A percentile compares a stretch with the other conserved stretches of the same genome.
phyloP scores from a whole-genome alignment of 1,140 invertebrate species.

The Sitophilus oryzae region DNA sequence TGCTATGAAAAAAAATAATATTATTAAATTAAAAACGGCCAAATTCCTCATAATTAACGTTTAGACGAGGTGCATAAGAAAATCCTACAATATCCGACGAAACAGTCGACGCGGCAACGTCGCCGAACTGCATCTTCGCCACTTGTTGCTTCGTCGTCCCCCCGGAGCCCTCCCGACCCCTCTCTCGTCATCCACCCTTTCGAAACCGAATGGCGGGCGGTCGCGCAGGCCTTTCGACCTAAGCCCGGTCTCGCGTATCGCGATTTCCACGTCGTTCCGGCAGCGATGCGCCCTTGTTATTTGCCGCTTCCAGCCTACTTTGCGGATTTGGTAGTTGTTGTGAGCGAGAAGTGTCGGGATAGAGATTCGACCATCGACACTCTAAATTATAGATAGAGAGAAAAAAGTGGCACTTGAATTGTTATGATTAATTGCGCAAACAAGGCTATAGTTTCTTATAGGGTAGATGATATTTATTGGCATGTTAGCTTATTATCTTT shows the following conservation, averaged over 20 bases:
- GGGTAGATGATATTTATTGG: no score
- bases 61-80: no score
- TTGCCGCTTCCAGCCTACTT: conserved; percentile 25
- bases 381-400: not conserved
- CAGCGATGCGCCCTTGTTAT: conserved; percentile 25
- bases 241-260: conserved; percentile 18
- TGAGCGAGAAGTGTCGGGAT: conserved; percentile 12
- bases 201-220: conserved; percentile 23
- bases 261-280: conserved; percentile 25
- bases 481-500: no score
- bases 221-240: conserved; percentile 14
- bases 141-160: conserved; percentile 7
- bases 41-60: no score
- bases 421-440: no score
- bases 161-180: no score
- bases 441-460: no score
- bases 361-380: conserved; percentile 9
- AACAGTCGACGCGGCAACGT: conserved; percentile 13
- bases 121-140: not conserved
- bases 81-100: not conserved
- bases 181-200: no score
- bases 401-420: no score
- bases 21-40: no score
- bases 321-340: conserved; percentile 18
- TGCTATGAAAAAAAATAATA: no score